A percentile compares a stretch with the other conserved stretches of the same genome.
phyloP scores from a whole-genome alignment of 92 coral and sea anemone species.

The Parazoanthus darwini region DNA sequence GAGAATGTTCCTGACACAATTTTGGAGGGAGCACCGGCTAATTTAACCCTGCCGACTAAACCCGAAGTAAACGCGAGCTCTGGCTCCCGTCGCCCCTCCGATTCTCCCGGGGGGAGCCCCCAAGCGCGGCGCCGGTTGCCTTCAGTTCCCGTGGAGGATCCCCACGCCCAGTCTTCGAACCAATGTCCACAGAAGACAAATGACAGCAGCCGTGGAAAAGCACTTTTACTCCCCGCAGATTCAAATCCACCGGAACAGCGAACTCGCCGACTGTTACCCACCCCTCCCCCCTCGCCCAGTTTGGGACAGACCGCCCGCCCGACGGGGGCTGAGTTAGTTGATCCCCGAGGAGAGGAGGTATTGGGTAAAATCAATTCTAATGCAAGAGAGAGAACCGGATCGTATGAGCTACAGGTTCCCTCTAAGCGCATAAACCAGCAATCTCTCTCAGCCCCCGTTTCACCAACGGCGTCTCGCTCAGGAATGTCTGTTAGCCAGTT shows the following conservation, averaged over 20 bases:
- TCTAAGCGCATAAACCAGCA: background rate
- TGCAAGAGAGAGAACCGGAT: background rate
- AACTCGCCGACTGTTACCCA: constrained; percentile 73
- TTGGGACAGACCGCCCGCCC: constrained; percentile 39
- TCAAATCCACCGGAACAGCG: constrained; percentile 41
- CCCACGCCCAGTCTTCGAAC: constrained; percentile 27
- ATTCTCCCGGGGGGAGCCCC: constrained; percentile 62
- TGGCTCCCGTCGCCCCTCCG: background rate
- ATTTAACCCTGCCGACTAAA: constrained; percentile 10
- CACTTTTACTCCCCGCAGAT: background rate
- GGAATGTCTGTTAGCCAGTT: constrained; percentile 47
- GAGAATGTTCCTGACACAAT: background rate
- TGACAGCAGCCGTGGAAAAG: constrained; percentile 16
- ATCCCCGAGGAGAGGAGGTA: background rate
- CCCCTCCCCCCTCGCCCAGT: constrained; percentile 82
- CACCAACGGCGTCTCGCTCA: constrained; percentile 42
- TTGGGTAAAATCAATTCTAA: background rate
- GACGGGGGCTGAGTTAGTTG: background rate
- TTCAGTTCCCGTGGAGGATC: constrained; percentile 55
- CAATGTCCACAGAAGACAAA: background rate
- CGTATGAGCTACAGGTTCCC: constrained; percentile 21
- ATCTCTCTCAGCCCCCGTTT: constrained; percentile 39
- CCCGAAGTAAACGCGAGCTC: background rate
- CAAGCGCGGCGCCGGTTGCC: constrained; percentile 73
- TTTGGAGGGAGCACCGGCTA: background rate